A percentile compares a stretch with the other conserved stretches of the same genome.
Conservation (phyloP, 1,140 invertebrate genomes). For the Drosophila bocqueti region DNA sequence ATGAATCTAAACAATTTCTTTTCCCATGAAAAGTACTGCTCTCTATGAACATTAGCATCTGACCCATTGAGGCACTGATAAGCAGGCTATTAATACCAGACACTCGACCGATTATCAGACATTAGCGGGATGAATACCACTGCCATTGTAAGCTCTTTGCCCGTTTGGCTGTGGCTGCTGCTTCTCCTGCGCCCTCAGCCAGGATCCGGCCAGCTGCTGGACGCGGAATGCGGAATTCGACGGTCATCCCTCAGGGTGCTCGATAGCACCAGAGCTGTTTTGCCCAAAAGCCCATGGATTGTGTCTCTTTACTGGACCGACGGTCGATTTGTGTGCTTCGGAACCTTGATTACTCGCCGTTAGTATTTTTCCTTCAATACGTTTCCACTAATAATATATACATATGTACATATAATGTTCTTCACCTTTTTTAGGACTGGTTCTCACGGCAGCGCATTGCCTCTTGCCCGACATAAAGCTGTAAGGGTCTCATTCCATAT, state of each 20-base stretch:
- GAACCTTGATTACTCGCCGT: slow-evolving; percentile 6
- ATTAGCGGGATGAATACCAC: background rate
- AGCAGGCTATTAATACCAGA: background rate
- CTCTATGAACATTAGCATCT: background rate
- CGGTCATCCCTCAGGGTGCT: background rate
- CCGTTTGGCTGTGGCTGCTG: background rate
- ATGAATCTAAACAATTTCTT: too few species aligned
- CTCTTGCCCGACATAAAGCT: background rate
- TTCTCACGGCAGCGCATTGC: slow-evolving; percentile 24
- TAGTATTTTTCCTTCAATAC: too few species aligned
- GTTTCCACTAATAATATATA: background rate
- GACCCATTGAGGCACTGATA: slow-evolving; percentile 1
- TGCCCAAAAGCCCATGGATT: slow-evolving; percentile 11
- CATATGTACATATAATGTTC: background rate
- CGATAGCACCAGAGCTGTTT: background rate
- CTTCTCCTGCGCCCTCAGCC: background rate
- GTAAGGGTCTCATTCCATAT: background rate
- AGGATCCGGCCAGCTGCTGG: too few species aligned
- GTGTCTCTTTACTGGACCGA: background rate
- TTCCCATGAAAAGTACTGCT: background rate
- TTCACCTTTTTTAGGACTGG: background rate
- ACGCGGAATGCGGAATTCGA: background rate
- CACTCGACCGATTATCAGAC: background rate
- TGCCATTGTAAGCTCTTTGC: background rate
- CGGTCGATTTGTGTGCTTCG: slow-evolving; percentile 1